phyloP scores from a whole-genome alignment of 2,797 vertebrate genomes.

The Alectoris magna region DNA sequence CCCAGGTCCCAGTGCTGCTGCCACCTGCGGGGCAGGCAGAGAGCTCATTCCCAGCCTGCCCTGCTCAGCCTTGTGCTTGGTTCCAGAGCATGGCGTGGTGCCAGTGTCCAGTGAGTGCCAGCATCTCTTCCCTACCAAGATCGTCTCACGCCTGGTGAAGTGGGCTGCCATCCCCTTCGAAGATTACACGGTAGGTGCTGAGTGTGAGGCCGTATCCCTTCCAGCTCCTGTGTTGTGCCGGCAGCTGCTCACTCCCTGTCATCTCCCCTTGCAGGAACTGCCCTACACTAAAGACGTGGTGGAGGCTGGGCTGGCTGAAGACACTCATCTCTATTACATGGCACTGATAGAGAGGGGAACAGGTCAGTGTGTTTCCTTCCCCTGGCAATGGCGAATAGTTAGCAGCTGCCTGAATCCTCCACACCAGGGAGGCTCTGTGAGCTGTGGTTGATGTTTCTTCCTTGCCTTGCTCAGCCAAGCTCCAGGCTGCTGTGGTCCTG shows the following conservation, averaged over 20 bases:
- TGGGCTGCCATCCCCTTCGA: conserved; percentile 88
- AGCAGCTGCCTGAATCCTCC: too few relatives aligned
- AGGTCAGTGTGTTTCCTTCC: conserved; percentile 71
- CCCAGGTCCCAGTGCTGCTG: fast-evolving
- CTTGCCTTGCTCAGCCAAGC: conserved; percentile 82
- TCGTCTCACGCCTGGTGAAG: conserved; percentile 90
- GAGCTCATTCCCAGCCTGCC: not conserved
- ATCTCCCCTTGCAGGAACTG: conserved; percentile 78
- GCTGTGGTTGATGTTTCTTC: not conserved
- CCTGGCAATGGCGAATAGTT: not conserved
- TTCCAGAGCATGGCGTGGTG: conserved; percentile 92
- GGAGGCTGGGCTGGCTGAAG: conserved; percentile 89
- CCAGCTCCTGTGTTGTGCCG: fast-evolving
- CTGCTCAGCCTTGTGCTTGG: not conserved
- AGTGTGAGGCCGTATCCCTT: fast-evolving
- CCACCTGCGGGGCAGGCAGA: fast-evolving
- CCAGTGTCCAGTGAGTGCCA: conserved; percentile 93
- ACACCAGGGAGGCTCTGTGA: not conserved
- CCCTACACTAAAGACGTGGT: conserved; percentile 88
- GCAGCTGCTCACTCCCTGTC: not conserved
- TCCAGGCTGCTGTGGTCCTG: conserved; percentile 89
- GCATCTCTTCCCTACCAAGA: conserved; percentile 93
- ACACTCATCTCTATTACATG: conserved; percentile 93
- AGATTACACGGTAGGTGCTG: conserved; percentile 87
- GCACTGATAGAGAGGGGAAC: conserved; percentile 94